phyloP scores from a whole-genome alignment of 2,888 invertebrate genomes.

The Polietes domitor region DNA sequence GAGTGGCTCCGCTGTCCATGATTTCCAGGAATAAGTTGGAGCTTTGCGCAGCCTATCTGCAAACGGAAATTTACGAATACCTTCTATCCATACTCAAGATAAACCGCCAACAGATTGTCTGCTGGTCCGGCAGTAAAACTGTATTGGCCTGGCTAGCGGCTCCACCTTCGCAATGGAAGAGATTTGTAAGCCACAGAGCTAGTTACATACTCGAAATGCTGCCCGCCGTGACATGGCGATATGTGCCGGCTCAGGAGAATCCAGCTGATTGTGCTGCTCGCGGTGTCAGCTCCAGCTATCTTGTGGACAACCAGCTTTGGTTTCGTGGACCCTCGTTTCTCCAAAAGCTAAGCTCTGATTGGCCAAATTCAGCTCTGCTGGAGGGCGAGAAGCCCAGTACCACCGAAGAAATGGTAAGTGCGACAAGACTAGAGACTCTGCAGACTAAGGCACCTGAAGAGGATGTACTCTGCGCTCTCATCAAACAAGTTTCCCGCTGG shows the following conservation, averaged over 20 bases:
- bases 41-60: neutral
- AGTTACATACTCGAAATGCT: constrained; percentile 26
- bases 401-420: constrained; percentile 11
- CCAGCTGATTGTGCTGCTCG: constrained; percentile 45
- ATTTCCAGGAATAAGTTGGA: neutral
- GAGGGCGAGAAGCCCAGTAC: constrained; percentile 35
- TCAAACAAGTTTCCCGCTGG: constrained; percentile 19
- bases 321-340: constrained; percentile 35
- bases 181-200: constrained; percentile 24
- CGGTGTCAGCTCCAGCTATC: constrained; percentile 35
- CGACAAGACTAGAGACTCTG: neutral
- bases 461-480: neutral
- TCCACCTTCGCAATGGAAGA: constrained; percentile 42
- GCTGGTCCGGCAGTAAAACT: constrained; percentile 43
- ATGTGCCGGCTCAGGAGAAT: constrained; percentile 43
- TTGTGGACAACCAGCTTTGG: constrained; percentile 5
- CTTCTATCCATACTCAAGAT: neutral
- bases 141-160: constrained; percentile 41
- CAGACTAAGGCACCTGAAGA: neutral
- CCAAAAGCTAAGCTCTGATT: neutral
- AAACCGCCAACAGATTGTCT: neutral
- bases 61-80: neutral
- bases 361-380: neutral
- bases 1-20: neutral
- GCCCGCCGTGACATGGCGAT: neutral